Base-by-base conservation (phyloP, 1,140 invertebrate genomes). In the Drosophila nigromelanica region DNA sequence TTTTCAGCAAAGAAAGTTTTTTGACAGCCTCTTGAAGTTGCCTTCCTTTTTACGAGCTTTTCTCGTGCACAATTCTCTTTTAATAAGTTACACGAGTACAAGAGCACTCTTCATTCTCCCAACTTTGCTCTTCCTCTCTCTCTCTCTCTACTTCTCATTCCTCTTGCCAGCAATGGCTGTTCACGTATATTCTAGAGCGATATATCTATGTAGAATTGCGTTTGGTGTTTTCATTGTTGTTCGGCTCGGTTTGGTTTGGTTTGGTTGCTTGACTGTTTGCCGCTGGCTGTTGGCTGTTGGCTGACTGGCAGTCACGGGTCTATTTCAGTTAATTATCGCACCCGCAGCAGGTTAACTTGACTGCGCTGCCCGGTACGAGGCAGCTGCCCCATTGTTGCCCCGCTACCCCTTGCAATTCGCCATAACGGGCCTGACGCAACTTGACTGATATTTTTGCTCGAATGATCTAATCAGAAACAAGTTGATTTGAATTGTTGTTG, bases 321-420 rank as follows among this genome's bases (percentile, higher is more conserved):
- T 86, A 81, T 86, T 86, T 87, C 82, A 86, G 82, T 86, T 86
- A 86, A 86, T 87, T 86, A 86, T 87, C 81, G 82, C 81, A 62
- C 82, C 51, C 73, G 67, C 78, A 62, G 68, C 80, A 72, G 80
- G 80, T 78, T 82, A 71, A 68, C 45, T 72, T 66, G 54, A 18
- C 51, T 51, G 40, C 70, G 54, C 70, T 69, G 56, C 40, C 35
- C 63, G 42, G 60, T 74, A 51, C 60, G 56, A 39, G 63, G 40
- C 43, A 35, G 15, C 56, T 40, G 21, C 56, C 39, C 50, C 60
- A 15, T 45, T 18, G 40, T 6, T 8, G n/a, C 21, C 33, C 48
- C 37, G 11, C 54, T 30, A 1, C 33, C 8, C 3, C 15, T 11
- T 40, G 6, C 54, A 24, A 21, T 27, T 3, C 43, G 27, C 52